A percentile compares a stretch with the other conserved stretches of the same genome.
These are phyloP conservation scores for Liopterus haemorrhoidalis DNA, from an alignment of 2,888 invertebrate species.

Conservation along the genomic window DNA sequence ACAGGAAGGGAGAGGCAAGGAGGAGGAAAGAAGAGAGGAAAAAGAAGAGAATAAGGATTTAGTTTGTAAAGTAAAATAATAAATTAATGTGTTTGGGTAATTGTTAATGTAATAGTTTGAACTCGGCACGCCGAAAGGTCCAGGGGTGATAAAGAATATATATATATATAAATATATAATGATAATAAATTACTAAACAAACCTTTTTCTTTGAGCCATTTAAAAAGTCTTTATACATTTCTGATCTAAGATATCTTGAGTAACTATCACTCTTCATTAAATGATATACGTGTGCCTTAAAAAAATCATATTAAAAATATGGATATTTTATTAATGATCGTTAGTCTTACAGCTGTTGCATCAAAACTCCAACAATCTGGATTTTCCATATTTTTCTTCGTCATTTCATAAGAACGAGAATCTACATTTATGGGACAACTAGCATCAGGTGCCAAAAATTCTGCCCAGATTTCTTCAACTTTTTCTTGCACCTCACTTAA, in stretches of 20 bases:
- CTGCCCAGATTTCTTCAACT: slow-evolving; percentile 84
- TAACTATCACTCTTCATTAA: slow-evolving; percentile 99
- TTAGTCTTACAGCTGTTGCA: slow-evolving; percentile 77
- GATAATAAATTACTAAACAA: slow-evolving; percentile 34
- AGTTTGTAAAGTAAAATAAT: too few species aligned
- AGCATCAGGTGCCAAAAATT: slow-evolving; percentile 90
- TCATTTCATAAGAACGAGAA: slow-evolving; percentile 80
- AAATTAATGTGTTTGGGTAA: too few species aligned
- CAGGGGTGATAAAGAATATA: too few species aligned
- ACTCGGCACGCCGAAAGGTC: too few species aligned
- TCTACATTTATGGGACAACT: slow-evolving; percentile 97
- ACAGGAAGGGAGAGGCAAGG: too few species aligned
- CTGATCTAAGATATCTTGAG: slow-evolving; percentile 93
- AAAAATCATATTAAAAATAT: slow-evolving; percentile 1
- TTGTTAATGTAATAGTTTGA: too few species aligned
- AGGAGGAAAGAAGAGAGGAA: too few species aligned
- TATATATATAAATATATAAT: too few species aligned
- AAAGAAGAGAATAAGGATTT: too few species aligned
- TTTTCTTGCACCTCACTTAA: slow-evolving; percentile 75
- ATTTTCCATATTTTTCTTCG: slow-evolving; percentile 71
- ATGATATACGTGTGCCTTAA: slow-evolving; percentile 95
- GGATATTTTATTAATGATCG: not conserved
- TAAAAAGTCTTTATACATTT: slow-evolving; percentile 96
- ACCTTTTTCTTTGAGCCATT: slow-evolving; percentile 97
- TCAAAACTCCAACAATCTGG: slow-evolving; percentile 95